Conservation (phyloP, 1,140 invertebrate genomes). For the Drosophila ercepeae region DNA sequence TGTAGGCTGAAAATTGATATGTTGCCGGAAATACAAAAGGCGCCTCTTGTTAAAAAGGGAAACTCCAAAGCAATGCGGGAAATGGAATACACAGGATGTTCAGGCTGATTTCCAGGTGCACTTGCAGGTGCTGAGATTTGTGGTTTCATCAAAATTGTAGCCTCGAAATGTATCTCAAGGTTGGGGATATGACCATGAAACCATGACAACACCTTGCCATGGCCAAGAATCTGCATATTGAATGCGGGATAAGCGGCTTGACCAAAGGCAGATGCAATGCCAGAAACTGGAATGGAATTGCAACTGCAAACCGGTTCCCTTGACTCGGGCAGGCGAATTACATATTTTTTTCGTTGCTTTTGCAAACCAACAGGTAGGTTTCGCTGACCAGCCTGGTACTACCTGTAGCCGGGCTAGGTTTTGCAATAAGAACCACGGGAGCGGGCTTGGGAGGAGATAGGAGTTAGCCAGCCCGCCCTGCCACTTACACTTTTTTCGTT, state of each 20-base stretch:
- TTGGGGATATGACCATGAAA: background rate
- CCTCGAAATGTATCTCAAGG: slow-evolving; percentile 13
- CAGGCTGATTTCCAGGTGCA: background rate
- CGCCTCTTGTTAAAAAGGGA: slow-evolving; percentile 8
- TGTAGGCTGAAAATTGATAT: slow-evolving; percentile 34
- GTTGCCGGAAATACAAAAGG: slow-evolving; percentile 25
- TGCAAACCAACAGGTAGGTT: slow-evolving; percentile 13
- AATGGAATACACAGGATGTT: slow-evolving; percentile 34
- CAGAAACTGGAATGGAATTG: slow-evolving; percentile 18
- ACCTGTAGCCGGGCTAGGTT: background rate
- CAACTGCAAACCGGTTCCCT: slow-evolving; percentile 24
- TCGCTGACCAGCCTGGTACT: background rate
- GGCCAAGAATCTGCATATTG: background rate
- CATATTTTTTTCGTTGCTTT: background rate
- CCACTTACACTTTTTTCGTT: slow-evolving; percentile 25
- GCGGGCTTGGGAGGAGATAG: background rate
- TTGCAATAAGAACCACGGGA: slow-evolving; percentile 18
- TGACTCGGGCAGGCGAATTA: slow-evolving; percentile 1
- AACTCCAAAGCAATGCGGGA: background rate
- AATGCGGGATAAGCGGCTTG: background rate
- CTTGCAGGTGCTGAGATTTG: slow-evolving; percentile 21
- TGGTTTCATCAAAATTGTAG: background rate
- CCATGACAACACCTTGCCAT: background rate
- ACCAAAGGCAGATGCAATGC: slow-evolving; percentile 14
- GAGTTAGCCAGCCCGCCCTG: background rate